These are phyloP conservation scores for Clostera curtula DNA, from an alignment of 2,888 invertebrate species.

Conservation along the genomic window DNA sequence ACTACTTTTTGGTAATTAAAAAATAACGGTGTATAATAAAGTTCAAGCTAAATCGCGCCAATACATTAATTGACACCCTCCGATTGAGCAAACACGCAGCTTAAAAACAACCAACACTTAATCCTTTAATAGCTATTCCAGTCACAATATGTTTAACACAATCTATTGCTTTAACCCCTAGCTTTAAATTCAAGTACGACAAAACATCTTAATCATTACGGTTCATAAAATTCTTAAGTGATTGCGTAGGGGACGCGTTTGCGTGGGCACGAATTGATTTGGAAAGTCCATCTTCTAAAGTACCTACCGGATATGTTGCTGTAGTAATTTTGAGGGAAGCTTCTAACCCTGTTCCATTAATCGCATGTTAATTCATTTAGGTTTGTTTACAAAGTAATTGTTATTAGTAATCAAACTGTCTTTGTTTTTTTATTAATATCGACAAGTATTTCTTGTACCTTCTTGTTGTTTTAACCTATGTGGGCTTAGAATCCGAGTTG, in stretches of 20 bases:
- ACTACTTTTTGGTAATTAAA: too few relatives aligned
- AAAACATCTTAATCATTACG: slow-evolving; percentile 74
- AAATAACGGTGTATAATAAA: too few relatives aligned
- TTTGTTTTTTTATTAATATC: too few relatives aligned
- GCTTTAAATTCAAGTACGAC: slow-evolving; percentile 51
- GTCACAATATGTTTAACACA: slow-evolving; percentile 64
- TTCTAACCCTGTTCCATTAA: slow-evolving; percentile 13
- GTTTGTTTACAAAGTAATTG: too few relatives aligned
- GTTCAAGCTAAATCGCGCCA: slow-evolving; percentile 15
- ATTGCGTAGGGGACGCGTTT: slow-evolving; percentile 61
- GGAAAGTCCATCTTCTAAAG: slow-evolving; percentile 60
- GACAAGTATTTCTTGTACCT: too few relatives aligned
- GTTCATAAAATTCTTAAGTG: slow-evolving; percentile 73
- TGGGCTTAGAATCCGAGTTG: too few relatives aligned
- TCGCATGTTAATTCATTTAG: slow-evolving; percentile 9
- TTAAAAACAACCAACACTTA: slow-evolving; percentile 27
- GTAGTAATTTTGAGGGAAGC: slow-evolving; percentile 29
- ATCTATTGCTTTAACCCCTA: slow-evolving; percentile 29
- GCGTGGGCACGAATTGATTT: slow-evolving; percentile 67
- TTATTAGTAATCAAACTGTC: too few relatives aligned
- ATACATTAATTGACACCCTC: slow-evolving; percentile 19
- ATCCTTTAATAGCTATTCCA: slow-evolving; percentile 65
- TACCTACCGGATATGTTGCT: slow-evolving; percentile 35
- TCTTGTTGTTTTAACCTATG: too few relatives aligned
- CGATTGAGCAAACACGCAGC: slow-evolving; percentile 16